Percentiles rank a stretch among this genome's conserved stretches.
These are phyloP conservation scores for Torymus tubicola DNA, from an alignment of 2,888 invertebrate genomes.

Conservation along the genomic window DNA sequence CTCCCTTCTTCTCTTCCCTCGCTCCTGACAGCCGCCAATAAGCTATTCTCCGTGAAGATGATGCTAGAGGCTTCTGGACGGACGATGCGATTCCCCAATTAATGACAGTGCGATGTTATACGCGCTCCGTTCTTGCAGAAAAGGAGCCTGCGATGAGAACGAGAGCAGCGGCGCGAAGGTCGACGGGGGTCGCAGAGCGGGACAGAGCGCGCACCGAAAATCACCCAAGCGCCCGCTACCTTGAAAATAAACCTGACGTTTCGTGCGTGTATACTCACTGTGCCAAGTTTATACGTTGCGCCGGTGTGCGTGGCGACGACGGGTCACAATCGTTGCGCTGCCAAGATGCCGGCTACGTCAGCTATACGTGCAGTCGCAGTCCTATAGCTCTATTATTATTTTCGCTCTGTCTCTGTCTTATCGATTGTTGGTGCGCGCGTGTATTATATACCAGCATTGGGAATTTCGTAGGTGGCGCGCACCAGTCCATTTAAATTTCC, in stretches of 20 bases:
- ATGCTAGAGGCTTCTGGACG: no score
- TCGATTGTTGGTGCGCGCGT: conserved; percentile 4
- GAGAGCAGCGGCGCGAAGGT: conserved; percentile 15
- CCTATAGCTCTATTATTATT: neutral
- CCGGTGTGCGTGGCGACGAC: neutral
- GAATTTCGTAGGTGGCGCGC: no score
- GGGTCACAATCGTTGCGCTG: neutral
- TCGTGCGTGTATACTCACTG: no score
- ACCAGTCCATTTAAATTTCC: no score
- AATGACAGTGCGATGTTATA: no score
- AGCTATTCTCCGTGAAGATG: no score
- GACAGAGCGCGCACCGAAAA: conserved; percentile 6
- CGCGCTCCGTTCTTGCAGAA: no score
- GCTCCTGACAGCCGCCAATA: no score
- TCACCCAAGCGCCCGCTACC: conserved; percentile 23
- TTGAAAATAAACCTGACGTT: conserved; percentile 7
- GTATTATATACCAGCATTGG: no score
- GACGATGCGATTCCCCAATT: no score
- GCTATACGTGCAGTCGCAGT: neutral
- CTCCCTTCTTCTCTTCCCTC: neutral
- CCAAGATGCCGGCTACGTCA: neutral
- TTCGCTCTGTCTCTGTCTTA: conserved; percentile 10
- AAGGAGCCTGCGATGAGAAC: neutral
- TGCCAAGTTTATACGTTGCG: no score
- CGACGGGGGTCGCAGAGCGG: neutral